Evolutionary conservation across 2,888 invertebrate species (phyloP), one percentile per base, ranked within the genome.

Genomic region (Drosophila algonquin): DNA sequence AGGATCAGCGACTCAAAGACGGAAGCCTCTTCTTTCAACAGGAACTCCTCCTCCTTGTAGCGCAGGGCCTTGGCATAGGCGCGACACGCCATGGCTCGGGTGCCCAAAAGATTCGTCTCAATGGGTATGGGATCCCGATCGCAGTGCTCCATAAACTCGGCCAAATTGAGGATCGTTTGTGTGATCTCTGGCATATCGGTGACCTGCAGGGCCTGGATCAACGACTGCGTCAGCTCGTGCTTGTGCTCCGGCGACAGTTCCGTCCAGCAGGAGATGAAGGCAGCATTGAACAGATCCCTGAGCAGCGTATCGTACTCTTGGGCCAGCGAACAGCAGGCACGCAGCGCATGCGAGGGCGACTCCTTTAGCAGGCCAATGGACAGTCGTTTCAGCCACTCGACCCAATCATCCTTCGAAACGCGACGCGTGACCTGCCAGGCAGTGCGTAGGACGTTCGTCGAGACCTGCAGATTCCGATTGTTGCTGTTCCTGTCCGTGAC

Each of bases 131-230:
- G 96, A 27, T 98, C 98, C 90, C 97, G 96, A 89, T 99, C 99
- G 89, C 99, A 99, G 90, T 99, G 99, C 89, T 99, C 99, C 98
- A 99, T 99, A 89, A 99, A 99, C 92, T 99, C 99, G 0, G 99
- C 99, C 73, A 99, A 93, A 93, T 99, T 99, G 14, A 99, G 93
- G 72, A 99, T 96, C 0, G 98, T 98, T 89, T 99, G 99, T 0
- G 98, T 98, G 51, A 99, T 96, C 91, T 99, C 99, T 0, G 98
- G 98, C 61, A 98, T 95, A 90, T 98, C 98, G 5, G 98, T 97
- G 0, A 98, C 97, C 68, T 95, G 95, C 8, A 99, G 93, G 0
- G 99, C 99, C 90, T 97, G 96, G 81, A 97, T 96, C 35, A 99
- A 93, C 35, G 97, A 97, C 35, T 94, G 94, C 9, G 98, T 96